Evolutionary conservation across 1,140 invertebrate genomes (phyloP), one percentile per base, ranked within the genome.

Genomic region (Drusus annulatus): DNA sequence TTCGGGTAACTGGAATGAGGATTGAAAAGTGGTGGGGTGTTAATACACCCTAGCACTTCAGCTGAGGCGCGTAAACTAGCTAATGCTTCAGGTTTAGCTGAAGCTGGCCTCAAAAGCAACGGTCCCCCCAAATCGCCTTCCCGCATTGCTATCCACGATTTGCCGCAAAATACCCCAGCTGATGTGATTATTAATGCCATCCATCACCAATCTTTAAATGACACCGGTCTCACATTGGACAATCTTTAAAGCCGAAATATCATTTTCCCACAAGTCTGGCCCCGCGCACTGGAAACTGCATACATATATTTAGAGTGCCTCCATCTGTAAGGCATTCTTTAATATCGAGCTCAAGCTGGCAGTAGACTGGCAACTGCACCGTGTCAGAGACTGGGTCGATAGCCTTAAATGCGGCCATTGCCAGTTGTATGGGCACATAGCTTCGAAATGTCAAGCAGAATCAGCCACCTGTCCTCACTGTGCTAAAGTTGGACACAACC

Each of bases 181-280:
- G 28, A 65, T 13, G 28, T 8, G 15, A 65, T 28, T 65, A n/a
- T 65, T 3, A 65, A 45, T 65, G 62, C 62, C 6, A 31, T 65
- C 0, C 62, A 31, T 17, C 28, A 28, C 16, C 62, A 65, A 31
- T 28, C 62, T 31, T 28, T 13, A 16, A 28, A 21, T 31, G 62
- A 65, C 3, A 65, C 62, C 16, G 23, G 23, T 25, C 25, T 65
- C 7, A 16, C 62, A 36, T 28, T 36, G 16, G 25, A 31, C 23
- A 28, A 7, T 16, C 28, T 31, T n/a, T 0, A 65, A 65, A 65
- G 36, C 23, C 28, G 10, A 6, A 1, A 16, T 45, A 65, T n/a
- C n/a, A 31, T 31, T n/a, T 16, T 65, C 28, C 1, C 62, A 65
- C n/a, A 65, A 65, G 31, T 65, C 62, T 65, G 28, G 62, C 25